Percentiles rank a stretch among this genome's conserved stretches.
These are phyloP conservation scores for Pachliopta kotzebuea DNA, from an alignment of 2,888 invertebrate genomes.

Conservation along the genomic window DNA sequence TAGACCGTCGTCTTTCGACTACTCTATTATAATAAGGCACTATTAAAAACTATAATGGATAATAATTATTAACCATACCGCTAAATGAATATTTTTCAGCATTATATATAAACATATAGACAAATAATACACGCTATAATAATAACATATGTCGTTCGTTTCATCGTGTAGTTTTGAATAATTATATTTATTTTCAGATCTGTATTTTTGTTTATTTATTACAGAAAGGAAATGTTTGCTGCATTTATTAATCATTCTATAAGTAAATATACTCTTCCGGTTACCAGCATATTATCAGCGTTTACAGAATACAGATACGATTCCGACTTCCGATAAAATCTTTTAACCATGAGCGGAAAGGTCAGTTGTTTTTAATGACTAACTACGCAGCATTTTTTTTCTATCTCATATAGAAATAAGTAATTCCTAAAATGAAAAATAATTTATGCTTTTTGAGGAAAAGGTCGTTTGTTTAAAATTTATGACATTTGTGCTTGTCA, in stretches of 20 bases:
- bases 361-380: conserved; percentile 14
- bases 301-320: conserved; percentile 34
- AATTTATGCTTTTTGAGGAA: neutral
- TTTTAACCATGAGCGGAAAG: conserved; percentile 26
- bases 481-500: too few relatives aligned
- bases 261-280: conserved; percentile 51
- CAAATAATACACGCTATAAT: too few relatives aligned
- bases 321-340: conserved; percentile 59
- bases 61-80: too few relatives aligned
- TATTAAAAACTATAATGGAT: too few relatives aligned
- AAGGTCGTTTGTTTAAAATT: too few relatives aligned
- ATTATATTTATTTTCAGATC: neutral
- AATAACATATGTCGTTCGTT: too few relatives aligned
- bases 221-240: neutral
- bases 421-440: neutral
- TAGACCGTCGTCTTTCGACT: too few relatives aligned
- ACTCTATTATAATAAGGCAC: too few relatives aligned
- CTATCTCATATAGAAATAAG: neutral
- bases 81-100: too few relatives aligned
- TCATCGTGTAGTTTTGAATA: too few relatives aligned
- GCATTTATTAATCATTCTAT: conserved; percentile 30
- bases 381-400: neutral
- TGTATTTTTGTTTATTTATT: neutral
- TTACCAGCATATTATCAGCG: conserved; percentile 33
- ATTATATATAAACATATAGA: too few relatives aligned